Evolutionary conservation across 2,113 vertebrate genomes (phyloP).

Genomic region (Dromaius novaehollandiae): DNA sequence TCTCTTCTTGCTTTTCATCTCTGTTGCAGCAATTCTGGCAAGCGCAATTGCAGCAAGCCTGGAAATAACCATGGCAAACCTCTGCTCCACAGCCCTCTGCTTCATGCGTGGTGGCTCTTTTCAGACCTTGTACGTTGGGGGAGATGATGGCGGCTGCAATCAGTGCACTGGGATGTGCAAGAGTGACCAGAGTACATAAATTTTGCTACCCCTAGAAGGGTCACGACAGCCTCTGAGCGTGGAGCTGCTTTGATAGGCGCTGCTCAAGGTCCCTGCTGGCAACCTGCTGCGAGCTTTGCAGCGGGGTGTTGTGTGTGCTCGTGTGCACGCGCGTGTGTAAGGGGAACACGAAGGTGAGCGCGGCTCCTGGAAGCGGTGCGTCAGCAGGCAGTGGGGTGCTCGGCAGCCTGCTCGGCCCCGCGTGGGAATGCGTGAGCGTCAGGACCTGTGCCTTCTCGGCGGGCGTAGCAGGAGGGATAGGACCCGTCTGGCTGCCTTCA

Average conservation of each 20-base stretch:
- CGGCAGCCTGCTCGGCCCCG: neutral
- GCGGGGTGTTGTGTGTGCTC: neutral
- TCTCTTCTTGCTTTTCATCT: slow-evolving; percentile 1
- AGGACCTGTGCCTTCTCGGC: neutral
- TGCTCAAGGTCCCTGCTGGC: neutral
- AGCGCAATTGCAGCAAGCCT: neutral
- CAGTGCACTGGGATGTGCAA: neutral
- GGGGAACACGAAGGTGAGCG: neutral
- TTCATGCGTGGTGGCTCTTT: neutral
- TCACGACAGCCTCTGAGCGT: neutral
- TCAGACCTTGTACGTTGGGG: neutral
- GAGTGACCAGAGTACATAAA: neutral
- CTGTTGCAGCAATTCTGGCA: neutral
- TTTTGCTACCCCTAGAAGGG: neutral
- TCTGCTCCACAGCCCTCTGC: neutral
- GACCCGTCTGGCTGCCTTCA: neutral
- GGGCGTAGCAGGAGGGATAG: neutral
- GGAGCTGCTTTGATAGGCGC: neutral
- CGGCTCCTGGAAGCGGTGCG: accelerated
- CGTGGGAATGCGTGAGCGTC: neutral
- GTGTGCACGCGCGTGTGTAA: accelerated
- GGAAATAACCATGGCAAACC: neutral
- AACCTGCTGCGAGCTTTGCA: neutral
- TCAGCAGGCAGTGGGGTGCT: neutral
- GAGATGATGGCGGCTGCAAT: neutral